These are phyloP conservation scores for Wasmannia auropunctata DNA, from an alignment of 1,140 invertebrate species.

Conservation along the genomic window DNA sequence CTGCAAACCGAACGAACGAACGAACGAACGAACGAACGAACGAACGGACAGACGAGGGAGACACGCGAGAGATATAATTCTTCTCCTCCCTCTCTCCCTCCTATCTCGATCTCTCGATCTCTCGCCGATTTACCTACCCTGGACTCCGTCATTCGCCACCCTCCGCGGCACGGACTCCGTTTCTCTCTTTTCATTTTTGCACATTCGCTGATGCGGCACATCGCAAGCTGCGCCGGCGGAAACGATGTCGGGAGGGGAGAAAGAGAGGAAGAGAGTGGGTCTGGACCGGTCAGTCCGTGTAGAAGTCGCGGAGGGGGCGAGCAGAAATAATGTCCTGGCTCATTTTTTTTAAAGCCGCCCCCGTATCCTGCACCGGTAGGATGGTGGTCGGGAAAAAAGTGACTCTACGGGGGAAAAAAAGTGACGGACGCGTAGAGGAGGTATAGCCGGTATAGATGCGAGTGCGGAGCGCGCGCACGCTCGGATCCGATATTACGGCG, in stretches of 20 bases:
- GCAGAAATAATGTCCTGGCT: constrained; percentile 82
- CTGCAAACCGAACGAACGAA: constrained; percentile 71
- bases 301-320: constrained; percentile 55
- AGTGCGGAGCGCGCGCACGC: constrained; percentile 60
- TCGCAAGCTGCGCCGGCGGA: constrained; percentile 75
- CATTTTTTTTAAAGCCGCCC: constrained; percentile 81
- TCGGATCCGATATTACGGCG: constrained; percentile 67
- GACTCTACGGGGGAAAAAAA: constrained; percentile 70
- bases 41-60: constrained; percentile 75
- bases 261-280: background rate
- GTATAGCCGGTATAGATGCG: constrained; percentile 43
- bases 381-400: background rate
- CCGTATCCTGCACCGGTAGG: constrained; percentile 60
- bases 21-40: constrained; percentile 67
- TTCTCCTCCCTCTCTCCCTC: constrained; percentile 29
- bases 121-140: background rate
- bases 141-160: background rate
- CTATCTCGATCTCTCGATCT: constrained; percentile 39
- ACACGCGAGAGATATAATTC: constrained; percentile 58
- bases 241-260: constrained; percentile 63
- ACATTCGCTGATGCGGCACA: constrained; percentile 80
- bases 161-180: background rate
- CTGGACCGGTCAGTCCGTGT: constrained; percentile 24
- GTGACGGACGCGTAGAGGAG: constrained; percentile 78
- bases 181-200: constrained; percentile 72